Base-by-base conservation (phyloP, 2,113 vertebrate species). In the Oncorhynchus tshawytscha region DNA sequence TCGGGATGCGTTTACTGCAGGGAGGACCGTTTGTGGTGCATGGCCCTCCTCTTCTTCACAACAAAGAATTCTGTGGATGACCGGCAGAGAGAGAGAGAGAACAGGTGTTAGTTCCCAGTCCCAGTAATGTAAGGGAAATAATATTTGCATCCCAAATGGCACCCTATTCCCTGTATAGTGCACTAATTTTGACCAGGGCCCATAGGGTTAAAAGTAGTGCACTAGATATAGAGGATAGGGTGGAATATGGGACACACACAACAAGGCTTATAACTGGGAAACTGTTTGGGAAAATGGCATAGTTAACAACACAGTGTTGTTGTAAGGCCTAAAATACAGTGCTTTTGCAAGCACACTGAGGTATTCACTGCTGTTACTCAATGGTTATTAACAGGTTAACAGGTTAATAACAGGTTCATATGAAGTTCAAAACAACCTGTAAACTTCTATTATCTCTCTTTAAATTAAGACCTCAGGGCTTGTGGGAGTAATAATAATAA, bases 31-130 rank as follows among this genome's bases (percentile, higher is more conserved):
- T 94, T 94, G 31, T 82, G 75, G 84, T 90, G 70, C 67, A 91
- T 81, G 11, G 85, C 85, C 72, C 59, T 87, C 76, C 66, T 91
- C 85, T 90, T 94, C 80, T 93, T 92, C 77, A 93, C 90, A 60
- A 82, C 87, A 84, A 91, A 94, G 85, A 93, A 94, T 76, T 94
- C 93, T 94, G 78, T 1, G 71, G n/a, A 65, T 45, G 16, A 45
- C 49, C 59, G 49, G 25, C 22, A 29, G 65, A 67, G 45, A 73
- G n/a, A 25, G 24, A 25, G 25, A 31, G 48, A 67, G 3, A 57
- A 0, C 16, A 31, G 22, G 25, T 48, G 57, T 67, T n/a, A 73
- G 3, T 64, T 8, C n/a, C 51, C 12, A 16, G 15, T 15, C 12
- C 16, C 16, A 18, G 51, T 15, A 54, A 54, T 5, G 51, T 18